phyloP scores from a whole-genome alignment of 2,113 vertebrate species.

The Chelonoidis abingdonii region DNA sequence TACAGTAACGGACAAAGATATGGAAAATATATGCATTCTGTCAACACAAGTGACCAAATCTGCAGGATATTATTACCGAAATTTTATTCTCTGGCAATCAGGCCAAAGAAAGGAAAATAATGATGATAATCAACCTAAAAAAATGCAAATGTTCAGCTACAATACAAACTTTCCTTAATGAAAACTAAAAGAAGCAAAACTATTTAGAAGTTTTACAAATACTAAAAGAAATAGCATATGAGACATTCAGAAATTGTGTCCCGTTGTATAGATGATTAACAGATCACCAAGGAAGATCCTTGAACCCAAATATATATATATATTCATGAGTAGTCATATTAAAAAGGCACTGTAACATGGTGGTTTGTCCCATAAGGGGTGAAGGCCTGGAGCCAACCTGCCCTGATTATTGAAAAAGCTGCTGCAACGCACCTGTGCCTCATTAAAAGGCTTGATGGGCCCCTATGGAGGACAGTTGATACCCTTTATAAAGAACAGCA shows the following conservation, averaged over 20 bases:
- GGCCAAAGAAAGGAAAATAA: not conserved
- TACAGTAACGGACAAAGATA: not conserved
- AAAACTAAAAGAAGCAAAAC: not conserved
- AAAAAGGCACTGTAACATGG: not conserved
- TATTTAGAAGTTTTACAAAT: not conserved
- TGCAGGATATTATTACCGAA: not conserved
- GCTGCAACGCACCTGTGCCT: not conserved
- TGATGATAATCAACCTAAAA: not conserved
- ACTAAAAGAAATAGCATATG: not conserved
- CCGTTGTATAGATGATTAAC: not conserved
- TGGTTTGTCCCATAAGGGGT: not conserved
- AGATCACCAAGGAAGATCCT: not conserved
- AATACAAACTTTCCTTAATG: not conserved
- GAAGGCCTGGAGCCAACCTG: not conserved
- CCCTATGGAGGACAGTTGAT: not conserved
- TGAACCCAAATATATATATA: not conserved
- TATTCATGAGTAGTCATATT: not conserved
- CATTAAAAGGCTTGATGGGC: not conserved
- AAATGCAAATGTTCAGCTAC: not conserved
- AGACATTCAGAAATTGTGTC: not conserved
- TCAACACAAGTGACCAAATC: not conserved
- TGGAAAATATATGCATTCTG: not conserved
- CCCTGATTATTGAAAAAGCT: not conserved
- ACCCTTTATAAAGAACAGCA: not conserved
- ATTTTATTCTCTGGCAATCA: not conserved